Base-by-base conservation (phyloP, 2,113 vertebrate species). In the Actenoides lindsayi region DNA sequence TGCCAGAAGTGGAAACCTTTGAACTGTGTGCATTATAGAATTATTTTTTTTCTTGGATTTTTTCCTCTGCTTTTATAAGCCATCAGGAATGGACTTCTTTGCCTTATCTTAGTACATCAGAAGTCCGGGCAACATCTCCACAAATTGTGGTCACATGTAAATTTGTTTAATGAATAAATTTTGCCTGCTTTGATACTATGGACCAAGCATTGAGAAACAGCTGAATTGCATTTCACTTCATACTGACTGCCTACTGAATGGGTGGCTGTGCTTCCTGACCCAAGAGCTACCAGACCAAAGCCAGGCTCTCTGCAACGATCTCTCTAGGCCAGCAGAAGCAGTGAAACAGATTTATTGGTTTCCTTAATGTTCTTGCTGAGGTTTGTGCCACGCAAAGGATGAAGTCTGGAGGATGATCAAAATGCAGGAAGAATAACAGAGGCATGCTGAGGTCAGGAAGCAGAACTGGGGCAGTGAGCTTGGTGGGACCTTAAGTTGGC, bases 381-480 rank as follows among this genome's bases (percentile, higher is more conserved):
- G 37, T 85, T 65, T 76, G 75, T n/a, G 31, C 82, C 1, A 7
- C 46, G 85, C 31, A n/a, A 70, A 76, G 67, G 63, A 21, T 62
- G 37, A 80, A 44, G 68, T 39, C 85, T 68, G 70, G 20, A 69
- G 70, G 35, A 39, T 51, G 54, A 54, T 74, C 37, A 39, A 67
- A 83, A 65, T 67, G 63, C 78, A 74, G 78, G 31, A 64, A 87
- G 91, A 92, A 59, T 88, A 77, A 76, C 1, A 65, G 62, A 63
- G 78, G 31, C 37, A 42, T 3, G 28, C 76, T 83, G 59, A 95
- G 92, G 73, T 95, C 84, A 93, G 54, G 62, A 39, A 33, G 13
- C 6, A 17, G 76, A 96, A 83, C 1, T 96, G 95, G 95, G 92
- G 39, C 96, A 93, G 76, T 24, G 79, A 94, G 64, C 90, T 59